Evolutionary conservation across 2,113 vertebrate species (phyloP).

Genomic region (Leptobrachium ailaonicum): DNA sequence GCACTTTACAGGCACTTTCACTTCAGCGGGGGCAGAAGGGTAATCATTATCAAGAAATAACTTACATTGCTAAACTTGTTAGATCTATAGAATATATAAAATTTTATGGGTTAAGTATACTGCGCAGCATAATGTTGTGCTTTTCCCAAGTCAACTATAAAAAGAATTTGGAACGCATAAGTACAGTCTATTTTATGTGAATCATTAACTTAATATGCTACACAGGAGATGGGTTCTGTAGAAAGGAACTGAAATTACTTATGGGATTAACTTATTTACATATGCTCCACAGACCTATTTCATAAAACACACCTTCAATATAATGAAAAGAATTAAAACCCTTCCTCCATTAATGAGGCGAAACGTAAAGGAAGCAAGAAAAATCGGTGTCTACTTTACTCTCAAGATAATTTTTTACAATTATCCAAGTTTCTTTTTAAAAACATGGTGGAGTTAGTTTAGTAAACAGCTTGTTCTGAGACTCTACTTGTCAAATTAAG

Average conservation of each 20-base stretch:
- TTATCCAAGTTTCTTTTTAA: too few species aligned
- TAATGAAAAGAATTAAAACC: background rate
- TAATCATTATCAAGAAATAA: conserved; percentile 24
- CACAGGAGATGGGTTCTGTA: conserved; percentile 44
- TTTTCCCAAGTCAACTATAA: conserved; percentile 44
- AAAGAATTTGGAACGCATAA: conserved; percentile 46
- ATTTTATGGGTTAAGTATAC: conserved; percentile 37
- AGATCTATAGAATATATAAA: conserved; percentile 37
- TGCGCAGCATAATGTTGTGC: conserved; percentile 38
- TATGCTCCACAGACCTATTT: conserved; percentile 21
- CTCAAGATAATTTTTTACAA: too few species aligned
- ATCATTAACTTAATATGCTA: conserved; percentile 44
- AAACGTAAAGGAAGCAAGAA: too few species aligned
- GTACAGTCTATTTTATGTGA: conserved; percentile 48
- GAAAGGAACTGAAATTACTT: conserved; percentile 33
- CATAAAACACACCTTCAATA: conserved; percentile 20
- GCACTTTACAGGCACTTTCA: conserved; percentile 31
- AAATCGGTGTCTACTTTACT: too few species aligned
- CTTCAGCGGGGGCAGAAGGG: conserved; percentile 19
- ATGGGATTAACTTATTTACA: conserved; percentile 44
- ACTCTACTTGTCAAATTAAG: too few species aligned
- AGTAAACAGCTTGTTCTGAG: too few species aligned
- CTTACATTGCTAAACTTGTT: conserved; percentile 39
- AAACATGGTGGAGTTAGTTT: too few species aligned
- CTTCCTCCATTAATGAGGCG: too few species aligned